Percentiles rank a stretch among this genome's conserved stretches.
Evolutionary conservation across 2,113 vertebrate species (phyloP).

Genomic region (Syrrhaptes paradoxus): DNA sequence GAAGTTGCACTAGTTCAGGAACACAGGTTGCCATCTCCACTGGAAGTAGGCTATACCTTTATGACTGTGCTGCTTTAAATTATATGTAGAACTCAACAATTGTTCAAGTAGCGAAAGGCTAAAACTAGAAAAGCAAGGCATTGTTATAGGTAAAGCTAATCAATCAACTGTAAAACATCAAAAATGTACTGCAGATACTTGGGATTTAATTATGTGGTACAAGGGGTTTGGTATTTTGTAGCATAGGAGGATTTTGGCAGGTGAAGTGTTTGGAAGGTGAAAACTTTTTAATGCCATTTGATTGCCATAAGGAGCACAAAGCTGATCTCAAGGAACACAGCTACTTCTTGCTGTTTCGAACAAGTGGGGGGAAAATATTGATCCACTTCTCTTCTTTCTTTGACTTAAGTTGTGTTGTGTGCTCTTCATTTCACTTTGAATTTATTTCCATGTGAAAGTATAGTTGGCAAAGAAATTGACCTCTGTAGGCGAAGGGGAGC

Average conservation of each 20-base stretch:
- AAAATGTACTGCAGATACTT: not conserved
- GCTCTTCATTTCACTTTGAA: not conserved
- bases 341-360: not conserved
- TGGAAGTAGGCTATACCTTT: not conserved
- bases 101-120: not conserved
- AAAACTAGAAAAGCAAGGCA: not conserved
- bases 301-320: not conserved
- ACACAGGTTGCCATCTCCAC: not conserved
- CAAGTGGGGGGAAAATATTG: not conserved
- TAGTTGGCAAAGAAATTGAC: not conserved
- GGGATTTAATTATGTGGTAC: not conserved
- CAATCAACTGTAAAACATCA: not conserved
- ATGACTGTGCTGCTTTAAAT: not conserved
- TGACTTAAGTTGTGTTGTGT: not conserved
- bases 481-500: not conserved
- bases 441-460: not conserved
- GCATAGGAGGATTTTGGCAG: not conserved
- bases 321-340: not conserved
- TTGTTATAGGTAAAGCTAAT: not conserved
- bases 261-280: not conserved
- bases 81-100: not conserved
- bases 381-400: not conserved
- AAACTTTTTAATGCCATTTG: not conserved
- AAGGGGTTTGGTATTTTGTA: not conserved
- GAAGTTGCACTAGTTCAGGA: not conserved